Evolutionary conservation across 2,797 vertebrate species (phyloP).

Genomic region (Rhinogobio ventralis): DNA sequence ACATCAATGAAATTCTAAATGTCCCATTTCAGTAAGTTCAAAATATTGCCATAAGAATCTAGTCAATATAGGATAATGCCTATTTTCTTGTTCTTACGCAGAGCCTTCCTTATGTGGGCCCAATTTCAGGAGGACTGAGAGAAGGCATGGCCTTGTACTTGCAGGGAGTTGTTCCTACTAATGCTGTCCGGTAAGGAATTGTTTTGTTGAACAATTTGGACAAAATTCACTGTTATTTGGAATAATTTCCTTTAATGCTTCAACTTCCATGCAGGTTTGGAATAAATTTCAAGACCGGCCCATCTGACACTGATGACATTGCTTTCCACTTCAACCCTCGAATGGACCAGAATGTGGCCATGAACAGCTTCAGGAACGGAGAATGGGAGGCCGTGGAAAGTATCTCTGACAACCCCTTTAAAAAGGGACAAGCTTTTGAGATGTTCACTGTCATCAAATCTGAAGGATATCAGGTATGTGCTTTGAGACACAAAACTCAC

Average conservation of each 20-base stretch:
- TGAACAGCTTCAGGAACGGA: slow-evolving; percentile 39
- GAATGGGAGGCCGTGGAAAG: not conserved
- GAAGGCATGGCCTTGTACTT: slow-evolving; percentile 33
- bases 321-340: slow-evolving; percentile 47
- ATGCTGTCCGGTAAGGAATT: not conserved
- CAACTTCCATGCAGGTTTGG: not conserved
- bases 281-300: slow-evolving; percentile 36
- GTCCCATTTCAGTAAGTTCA: not conserved
- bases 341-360: not conserved
- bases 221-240: too few species aligned
- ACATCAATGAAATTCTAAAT: not conserved
- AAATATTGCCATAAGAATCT: not conserved
- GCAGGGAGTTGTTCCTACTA: slow-evolving; percentile 15
- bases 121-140: slow-evolving; percentile 34
- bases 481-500: not conserved
- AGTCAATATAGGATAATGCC: too few species aligned
- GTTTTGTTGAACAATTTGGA: not conserved
- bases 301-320: not conserved
- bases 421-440: slow-evolving; percentile 21
- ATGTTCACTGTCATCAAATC: slow-evolving; percentile 20
- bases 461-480: slow-evolving; percentile 43
- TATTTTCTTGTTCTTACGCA: not conserved
- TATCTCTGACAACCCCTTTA: slow-evolving; percentile 1
- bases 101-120: slow-evolving; percentile 43
- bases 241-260: not conserved